A percentile compares a stretch with the other conserved stretches of the same genome.
These are phyloP conservation scores for Micromussa lordhowensis DNA, from an alignment of 92 coral and sea anemone species.

Conservation along the genomic window DNA sequence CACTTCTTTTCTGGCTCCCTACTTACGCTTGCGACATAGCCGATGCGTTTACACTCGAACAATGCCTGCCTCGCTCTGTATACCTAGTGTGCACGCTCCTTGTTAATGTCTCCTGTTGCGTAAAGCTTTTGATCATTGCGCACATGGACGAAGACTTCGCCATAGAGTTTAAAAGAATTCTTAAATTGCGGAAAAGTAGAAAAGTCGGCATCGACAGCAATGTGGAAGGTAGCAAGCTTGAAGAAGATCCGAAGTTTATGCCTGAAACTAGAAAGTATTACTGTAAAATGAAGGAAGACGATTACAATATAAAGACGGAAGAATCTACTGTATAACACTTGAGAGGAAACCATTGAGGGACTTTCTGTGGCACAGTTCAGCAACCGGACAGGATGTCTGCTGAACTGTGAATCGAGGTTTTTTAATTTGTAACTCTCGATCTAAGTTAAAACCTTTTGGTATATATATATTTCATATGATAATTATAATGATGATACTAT, in stretches of 20 bases:
- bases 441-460: too few relatives aligned
- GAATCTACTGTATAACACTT: conserved; percentile 16
- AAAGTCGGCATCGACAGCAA: conserved; percentile 10
- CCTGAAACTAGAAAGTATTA: conserved; percentile 21
- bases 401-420: neutral
- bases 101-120: conserved; percentile 15
- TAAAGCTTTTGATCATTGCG: conserved; percentile 32
- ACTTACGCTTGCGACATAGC: conserved; percentile 15
- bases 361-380: neutral
- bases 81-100: conserved; percentile 42
- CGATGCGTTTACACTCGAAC: conserved; percentile 24
- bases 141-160: conserved; percentile 27
- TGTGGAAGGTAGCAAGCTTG: neutral
- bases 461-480: too few relatives aligned
- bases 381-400: neutral
- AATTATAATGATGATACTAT: too few relatives aligned
- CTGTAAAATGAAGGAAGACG: conserved; percentile 1
- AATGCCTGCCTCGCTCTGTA: conserved; percentile 53
- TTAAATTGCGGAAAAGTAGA: conserved; percentile 29
- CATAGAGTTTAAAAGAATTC: conserved; percentile 37
- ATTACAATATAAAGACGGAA: neutral
- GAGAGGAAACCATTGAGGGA: neutral
- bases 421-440: too few relatives aligned
- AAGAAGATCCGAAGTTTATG: neutral
- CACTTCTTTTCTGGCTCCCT: conserved; percentile 41